phyloP scores from a whole-genome alignment of 2,888 invertebrate species.

The Dioctria rufipes region DNA sequence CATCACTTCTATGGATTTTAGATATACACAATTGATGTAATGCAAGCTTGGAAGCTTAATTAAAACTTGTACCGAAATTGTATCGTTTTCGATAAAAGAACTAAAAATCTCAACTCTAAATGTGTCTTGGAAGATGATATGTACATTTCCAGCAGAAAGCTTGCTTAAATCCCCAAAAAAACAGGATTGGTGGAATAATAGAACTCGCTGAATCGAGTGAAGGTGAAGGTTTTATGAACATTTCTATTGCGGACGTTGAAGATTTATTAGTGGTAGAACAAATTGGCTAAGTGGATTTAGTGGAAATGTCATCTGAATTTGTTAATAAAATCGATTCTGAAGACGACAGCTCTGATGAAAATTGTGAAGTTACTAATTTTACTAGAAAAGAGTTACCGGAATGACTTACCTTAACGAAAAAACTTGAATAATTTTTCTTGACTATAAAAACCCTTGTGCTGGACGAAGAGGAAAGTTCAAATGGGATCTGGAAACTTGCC shows the following conservation, averaged over 20 bases:
- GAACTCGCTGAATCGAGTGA: too few species aligned
- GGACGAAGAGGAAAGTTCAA: not conserved
- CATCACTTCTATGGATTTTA: not conserved
- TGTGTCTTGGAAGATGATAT: not conserved
- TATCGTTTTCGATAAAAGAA: slow-evolving; percentile 20
- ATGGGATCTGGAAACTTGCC: not conserved
- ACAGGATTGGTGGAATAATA: not conserved
- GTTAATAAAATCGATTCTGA: slow-evolving; percentile 40
- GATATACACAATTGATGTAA: slow-evolving; percentile 53
- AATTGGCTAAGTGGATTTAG: slow-evolving; percentile 23
- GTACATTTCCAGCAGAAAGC: not conserved
- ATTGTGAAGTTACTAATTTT: slow-evolving; percentile 33
- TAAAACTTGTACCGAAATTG: not conserved
- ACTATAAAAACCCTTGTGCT: slow-evolving; percentile 2
- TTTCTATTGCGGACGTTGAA: too few species aligned
- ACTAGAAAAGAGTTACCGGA: slow-evolving; percentile 30
- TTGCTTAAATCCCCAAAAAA: not conserved
- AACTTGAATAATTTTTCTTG: slow-evolving; percentile 10
- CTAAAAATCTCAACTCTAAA: slow-evolving; percentile 41
- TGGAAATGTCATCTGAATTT: slow-evolving; percentile 18
- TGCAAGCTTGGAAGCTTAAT: slow-evolving; percentile 49
- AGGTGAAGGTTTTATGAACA: too few species aligned
- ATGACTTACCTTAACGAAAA: slow-evolving; percentile 30
- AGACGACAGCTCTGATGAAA: slow-evolving; percentile 21
- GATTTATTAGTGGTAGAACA: not conserved